Conservation (phyloP, 1,140 invertebrate genomes). For the Papilio polyxenes region DNA sequence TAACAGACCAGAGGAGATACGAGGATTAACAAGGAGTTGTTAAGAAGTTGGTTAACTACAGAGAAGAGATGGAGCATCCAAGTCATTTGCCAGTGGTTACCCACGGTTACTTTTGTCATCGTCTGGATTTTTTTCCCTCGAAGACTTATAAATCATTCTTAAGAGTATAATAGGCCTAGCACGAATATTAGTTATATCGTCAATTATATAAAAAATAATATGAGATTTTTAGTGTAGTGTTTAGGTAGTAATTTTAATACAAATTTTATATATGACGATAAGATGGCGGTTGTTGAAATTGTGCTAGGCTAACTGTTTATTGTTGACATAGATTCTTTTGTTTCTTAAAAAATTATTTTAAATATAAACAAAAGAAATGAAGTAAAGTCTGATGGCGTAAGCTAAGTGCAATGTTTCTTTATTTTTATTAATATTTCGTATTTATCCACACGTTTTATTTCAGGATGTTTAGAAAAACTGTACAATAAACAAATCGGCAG, state of each 20-base stretch:
- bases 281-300: too few relatives aligned
- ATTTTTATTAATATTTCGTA: not conserved
- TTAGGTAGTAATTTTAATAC: too few relatives aligned
- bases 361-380: not conserved
- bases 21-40: too few relatives aligned
- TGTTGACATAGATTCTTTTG: not conserved
- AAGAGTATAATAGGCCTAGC: not conserved
- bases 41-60: too few relatives aligned
- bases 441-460: not conserved
- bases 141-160: not conserved
- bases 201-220: too few relatives aligned
- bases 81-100: not conserved
- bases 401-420: not conserved
- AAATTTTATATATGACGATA: too few relatives aligned
- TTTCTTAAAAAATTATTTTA: not conserved
- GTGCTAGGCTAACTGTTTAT: not conserved
- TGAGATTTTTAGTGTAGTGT: too few relatives aligned
- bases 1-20: too few relatives aligned
- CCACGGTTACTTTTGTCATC: not conserved
- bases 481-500: slow-evolving; percentile 16
- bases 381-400: not conserved
- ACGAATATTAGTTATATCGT: too few relatives aligned
- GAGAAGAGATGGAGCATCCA: not conserved
- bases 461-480: slow-evolving; percentile 12
- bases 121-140: not conserved